Percentiles rank a stretch among this genome's conserved stretches.
phyloP scores from a whole-genome alignment of 1,140 invertebrate genomes.

The Danaus melanippus region DNA sequence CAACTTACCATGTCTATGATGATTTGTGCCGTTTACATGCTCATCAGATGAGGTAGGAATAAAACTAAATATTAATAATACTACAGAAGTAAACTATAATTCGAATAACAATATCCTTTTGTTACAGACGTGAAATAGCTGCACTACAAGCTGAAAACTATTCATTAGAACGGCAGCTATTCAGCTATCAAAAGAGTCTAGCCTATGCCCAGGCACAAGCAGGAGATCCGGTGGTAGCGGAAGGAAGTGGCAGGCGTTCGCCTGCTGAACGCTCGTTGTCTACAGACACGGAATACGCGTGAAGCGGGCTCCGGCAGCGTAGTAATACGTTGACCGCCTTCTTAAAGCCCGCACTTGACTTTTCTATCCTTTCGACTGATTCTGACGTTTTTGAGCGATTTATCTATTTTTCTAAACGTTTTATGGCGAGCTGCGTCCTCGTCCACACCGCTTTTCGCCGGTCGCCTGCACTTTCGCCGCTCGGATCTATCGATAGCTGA shows the following conservation, averaged over 20 bases:
- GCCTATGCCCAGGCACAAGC: conserved; percentile 80
- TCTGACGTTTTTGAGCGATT: conserved; percentile 70
- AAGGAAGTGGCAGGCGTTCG: conserved; percentile 64
- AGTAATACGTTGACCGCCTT: conserved; percentile 34
- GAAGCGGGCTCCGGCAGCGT: conserved; percentile 56
- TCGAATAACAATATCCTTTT: conserved; percentile 4
- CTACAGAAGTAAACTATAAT: neutral
- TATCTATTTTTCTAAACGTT: conserved; percentile 72
- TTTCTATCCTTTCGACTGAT: conserved; percentile 66
- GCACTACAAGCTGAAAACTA: conserved; percentile 90
- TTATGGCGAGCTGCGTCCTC: conserved; percentile 66
- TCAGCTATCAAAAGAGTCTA: conserved; percentile 89
- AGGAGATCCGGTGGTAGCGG: conserved; percentile 66
- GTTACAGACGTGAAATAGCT: conserved; percentile 82
- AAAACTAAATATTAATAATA: neutral
- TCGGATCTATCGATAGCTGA: conserved; percentile 67
- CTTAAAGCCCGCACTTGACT: conserved; percentile 59
- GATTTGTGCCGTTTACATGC: conserved; percentile 88
- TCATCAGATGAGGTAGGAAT: conserved; percentile 83
- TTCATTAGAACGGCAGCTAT: conserved; percentile 86
- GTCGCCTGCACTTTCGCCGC: conserved; percentile 68
- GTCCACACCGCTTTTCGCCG: conserved; percentile 64
- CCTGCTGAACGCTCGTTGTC: conserved; percentile 76
- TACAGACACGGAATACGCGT: conserved; percentile 84
- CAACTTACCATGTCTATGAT: conserved; percentile 90